These are phyloP conservation scores for Tetrapedia diversipes DNA, from an alignment of 2,888 invertebrate genomes.

Conservation along the genomic window DNA sequence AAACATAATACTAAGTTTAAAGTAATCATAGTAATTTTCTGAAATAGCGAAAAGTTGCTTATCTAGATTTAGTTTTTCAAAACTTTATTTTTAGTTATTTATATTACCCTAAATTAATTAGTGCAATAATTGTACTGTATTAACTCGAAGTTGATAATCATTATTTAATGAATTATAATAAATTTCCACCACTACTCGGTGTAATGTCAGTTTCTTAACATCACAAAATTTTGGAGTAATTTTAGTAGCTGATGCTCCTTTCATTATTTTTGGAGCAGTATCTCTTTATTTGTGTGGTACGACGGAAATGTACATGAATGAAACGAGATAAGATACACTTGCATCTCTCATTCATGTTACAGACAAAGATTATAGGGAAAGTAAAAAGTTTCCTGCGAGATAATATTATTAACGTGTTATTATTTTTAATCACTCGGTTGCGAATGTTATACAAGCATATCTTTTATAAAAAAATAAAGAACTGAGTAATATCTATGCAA, in stretches of 20 bases:
- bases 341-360: conserved; percentile 9
- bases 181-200: background rate
- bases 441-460: too few relatives aligned
- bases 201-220: too few relatives aligned
- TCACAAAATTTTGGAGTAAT: too few relatives aligned
- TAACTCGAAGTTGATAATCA: background rate
- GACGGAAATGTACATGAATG: conserved; percentile 24
- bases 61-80: too few relatives aligned
- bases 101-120: too few relatives aligned
- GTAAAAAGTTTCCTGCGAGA: background rate
- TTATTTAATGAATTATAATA: background rate
- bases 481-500: too few relatives aligned
- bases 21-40: too few relatives aligned
- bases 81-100: too few relatives aligned
- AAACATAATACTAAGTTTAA: too few relatives aligned
- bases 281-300: background rate
- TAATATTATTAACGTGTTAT: background rate
- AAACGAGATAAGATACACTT: conserved; percentile 19
- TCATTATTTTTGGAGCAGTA: background rate
- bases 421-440: background rate
- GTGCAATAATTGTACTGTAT: too few relatives aligned
- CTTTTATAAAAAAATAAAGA: too few relatives aligned
- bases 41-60: too few relatives aligned
- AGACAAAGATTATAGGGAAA: background rate
- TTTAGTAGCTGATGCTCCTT: background rate